Percentiles rank a stretch among this genome's conserved stretches.
phyloP scores from a whole-genome alignment of 2,888 invertebrate genomes.

The Podotricha telesiphe region DNA sequence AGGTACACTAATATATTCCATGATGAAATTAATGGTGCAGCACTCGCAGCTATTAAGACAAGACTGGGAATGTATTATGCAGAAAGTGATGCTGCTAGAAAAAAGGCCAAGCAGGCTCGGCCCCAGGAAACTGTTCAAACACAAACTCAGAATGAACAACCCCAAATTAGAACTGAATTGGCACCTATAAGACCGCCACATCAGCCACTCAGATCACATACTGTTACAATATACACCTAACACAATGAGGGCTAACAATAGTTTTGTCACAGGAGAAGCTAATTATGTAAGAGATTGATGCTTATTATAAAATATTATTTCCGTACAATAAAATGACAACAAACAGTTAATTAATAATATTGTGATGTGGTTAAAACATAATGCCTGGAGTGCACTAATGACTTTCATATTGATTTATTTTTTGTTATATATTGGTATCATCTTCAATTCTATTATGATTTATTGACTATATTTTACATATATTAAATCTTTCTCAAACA shows the following conservation, averaged over 20 bases:
- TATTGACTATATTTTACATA: not conserved
- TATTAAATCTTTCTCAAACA: constrained; percentile 4
- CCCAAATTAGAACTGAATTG: constrained; percentile 41
- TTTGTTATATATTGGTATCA: not conserved
- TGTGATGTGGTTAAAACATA: not conserved
- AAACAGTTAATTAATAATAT: not conserved
- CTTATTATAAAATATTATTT: not conserved
- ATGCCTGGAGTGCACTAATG: too few species aligned
- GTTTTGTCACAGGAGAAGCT: constrained; percentile 14
- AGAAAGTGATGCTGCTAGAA: constrained; percentile 77
- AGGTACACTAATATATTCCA: constrained; percentile 83
- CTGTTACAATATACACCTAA: constrained; percentile 72
- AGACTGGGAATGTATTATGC: constrained; percentile 80
- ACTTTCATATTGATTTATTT: not conserved
- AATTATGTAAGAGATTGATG: constrained; percentile 10
- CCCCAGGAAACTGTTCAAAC: constrained; percentile 62
- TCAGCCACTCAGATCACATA: constrained; percentile 69
- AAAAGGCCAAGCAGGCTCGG: constrained; percentile 74
- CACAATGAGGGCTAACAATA: constrained; percentile 21
- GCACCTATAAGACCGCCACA: constrained; percentile 43
- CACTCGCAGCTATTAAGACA: constrained; percentile 80
- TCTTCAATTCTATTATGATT: not conserved
- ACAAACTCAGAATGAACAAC: constrained; percentile 62
- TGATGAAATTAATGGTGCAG: constrained; percentile 81
- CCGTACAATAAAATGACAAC: not conserved